Evolutionary conservation across 2,113 vertebrate species (phyloP), one percentile per base, ranked within the genome.

Genomic region (Petrocephalus zakoni): DNA sequence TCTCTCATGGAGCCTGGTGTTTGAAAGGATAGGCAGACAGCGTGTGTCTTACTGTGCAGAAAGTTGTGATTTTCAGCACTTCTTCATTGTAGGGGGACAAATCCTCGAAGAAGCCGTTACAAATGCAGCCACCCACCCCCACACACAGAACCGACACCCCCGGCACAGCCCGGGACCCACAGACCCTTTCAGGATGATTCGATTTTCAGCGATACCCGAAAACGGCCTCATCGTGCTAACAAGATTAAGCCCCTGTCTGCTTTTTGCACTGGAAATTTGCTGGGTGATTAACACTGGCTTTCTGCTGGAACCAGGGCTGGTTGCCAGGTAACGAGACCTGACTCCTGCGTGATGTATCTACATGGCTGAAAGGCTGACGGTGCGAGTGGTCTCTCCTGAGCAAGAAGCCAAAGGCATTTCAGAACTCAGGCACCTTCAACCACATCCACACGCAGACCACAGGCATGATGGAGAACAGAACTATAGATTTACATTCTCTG

Each of bases 141-240:
- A 92, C 89, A 90, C 90, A 78, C 75, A 25, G 90, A 89, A 84
- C 90, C 87, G 86, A 93, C 92, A 89, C 1, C 91, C 88, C 58
- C 88, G 91, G 93, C 92, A 94, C 91, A 91, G 17, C 72, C 29
- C 5, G 29, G 34, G 72, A 78, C 34, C 34, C 34, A 17, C 34
- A 42, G 34, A 82, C 68, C 94, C 95, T 94, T 96, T 93, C 92
- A 94, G 96, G 96, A 96, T 95, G 95, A 97, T 97, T 96, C 95
- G 94, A 95, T 96, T 96, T 97, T 95, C 96, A 93, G 95, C 95
- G 94, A 96, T 96, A 96, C 96, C 95, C 96, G 95, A 96, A 97
- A 97, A 97, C 94, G 93, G 94, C 95, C 96, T 97, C 95, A 92
- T 96, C 93, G 94, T 93, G 94, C 96, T 97, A 96, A 98, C 93